Percentiles rank a stretch among this genome's conserved stretches.
These are phyloP conservation scores for Lepidochitona cinerea DNA, from an alignment of 2,888 invertebrate genomes.

Conservation along the genomic window DNA sequence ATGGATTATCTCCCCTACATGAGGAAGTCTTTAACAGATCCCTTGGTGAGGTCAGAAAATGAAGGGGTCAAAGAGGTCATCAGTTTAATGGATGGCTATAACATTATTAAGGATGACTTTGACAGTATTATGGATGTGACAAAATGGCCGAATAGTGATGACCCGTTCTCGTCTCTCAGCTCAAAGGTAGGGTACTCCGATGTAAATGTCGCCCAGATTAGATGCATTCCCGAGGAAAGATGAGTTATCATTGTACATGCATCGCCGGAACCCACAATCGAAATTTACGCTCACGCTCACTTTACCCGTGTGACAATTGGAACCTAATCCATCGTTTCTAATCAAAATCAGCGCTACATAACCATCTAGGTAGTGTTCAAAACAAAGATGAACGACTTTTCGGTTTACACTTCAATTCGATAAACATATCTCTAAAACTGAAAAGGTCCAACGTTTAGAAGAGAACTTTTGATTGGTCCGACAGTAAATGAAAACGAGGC, in stretches of 20 bases:
- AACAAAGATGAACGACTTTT: too few relatives aligned
- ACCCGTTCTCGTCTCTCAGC: slow-evolving; percentile 81
- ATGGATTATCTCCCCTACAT: slow-evolving; percentile 90
- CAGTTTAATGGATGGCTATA: slow-evolving; percentile 85
- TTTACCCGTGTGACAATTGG: too few relatives aligned
- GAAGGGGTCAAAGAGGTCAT: slow-evolving; percentile 83
- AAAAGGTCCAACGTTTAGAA: too few relatives aligned
- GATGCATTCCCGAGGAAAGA: background rate
- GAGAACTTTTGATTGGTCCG: too few relatives aligned
- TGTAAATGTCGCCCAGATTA: background rate
- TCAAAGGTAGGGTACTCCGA: slow-evolving; percentile 65
- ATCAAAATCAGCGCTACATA: too few relatives aligned
- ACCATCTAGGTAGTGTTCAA: too few relatives aligned
- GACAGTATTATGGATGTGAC: slow-evolving; percentile 90
- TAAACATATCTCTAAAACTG: too few relatives aligned
- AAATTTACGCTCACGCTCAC: too few relatives aligned
- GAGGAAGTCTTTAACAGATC: slow-evolving; percentile 82
- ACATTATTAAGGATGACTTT: slow-evolving; percentile 90
- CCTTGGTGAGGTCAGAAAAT: slow-evolving; percentile 79
- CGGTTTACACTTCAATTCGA: too few relatives aligned
- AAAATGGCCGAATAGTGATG: slow-evolving; percentile 81
- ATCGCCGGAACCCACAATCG: too few relatives aligned
- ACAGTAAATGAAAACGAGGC: too few relatives aligned
- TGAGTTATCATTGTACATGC: background rate
- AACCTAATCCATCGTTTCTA: too few relatives aligned